A percentile compares a stretch with the other conserved stretches of the same genome.
Conservation (phyloP, 2,797 vertebrate species). For the Falco rusticolus region DNA sequence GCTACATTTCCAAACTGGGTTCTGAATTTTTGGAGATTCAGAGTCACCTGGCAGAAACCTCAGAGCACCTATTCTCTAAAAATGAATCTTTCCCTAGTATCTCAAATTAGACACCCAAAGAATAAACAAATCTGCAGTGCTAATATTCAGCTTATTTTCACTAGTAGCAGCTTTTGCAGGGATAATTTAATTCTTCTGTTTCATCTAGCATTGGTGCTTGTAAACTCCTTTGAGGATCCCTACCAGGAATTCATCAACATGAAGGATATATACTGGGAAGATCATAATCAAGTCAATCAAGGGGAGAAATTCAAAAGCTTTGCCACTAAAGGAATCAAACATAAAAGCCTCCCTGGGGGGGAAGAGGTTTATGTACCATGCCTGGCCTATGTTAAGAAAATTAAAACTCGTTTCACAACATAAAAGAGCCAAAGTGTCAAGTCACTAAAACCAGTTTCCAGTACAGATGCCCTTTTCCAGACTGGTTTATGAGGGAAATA, state of each 20-base stretch:
- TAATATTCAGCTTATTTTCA: conserved; percentile 28
- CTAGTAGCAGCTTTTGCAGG: conserved; percentile 29
- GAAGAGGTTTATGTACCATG: conserved; percentile 72
- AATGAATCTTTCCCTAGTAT: background rate
- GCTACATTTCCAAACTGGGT: background rate
- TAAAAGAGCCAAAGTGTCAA: conserved; percentile 74
- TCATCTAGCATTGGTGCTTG: conserved; percentile 39
- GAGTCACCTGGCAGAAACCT: background rate
- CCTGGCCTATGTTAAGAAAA: conserved; percentile 77
- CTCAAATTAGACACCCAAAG: background rate
- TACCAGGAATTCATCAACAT: conserved; percentile 65
- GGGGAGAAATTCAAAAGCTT: conserved; percentile 60
- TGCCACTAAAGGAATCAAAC: conserved; percentile 68
- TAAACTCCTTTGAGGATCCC: conserved; percentile 57
- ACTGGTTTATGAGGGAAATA: conserved; percentile 75
- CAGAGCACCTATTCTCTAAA: background rate
- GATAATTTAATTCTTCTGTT: conserved; percentile 59
- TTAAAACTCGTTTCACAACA: conserved; percentile 74
- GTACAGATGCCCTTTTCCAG: conserved; percentile 69
- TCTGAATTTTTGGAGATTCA: background rate
- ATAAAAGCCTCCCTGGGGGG: conserved; percentile 63
- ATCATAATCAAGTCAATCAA: conserved; percentile 74
- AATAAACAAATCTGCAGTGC: background rate
- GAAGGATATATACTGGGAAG: conserved; percentile 59
- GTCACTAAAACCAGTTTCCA: conserved; percentile 73